Evolutionary conservation across 2,113 vertebrate genomes (phyloP).

Genomic region (Suncus etruscus): DNA sequence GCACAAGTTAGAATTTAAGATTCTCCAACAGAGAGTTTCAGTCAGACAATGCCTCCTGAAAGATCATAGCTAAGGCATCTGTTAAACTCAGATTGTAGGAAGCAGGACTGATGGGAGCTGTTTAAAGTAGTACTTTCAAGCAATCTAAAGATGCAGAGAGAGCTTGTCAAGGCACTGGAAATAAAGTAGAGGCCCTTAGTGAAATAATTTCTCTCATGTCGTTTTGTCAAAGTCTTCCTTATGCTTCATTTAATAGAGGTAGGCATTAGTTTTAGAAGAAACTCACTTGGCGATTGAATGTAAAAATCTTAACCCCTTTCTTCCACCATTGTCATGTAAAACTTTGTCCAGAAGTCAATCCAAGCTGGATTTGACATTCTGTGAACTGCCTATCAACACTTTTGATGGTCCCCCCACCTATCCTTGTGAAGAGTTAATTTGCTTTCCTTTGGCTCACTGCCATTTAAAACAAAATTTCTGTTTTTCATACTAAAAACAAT

Average conservation of each 20-base stretch:
- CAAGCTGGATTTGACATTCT: background rate
- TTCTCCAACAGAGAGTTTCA: background rate
- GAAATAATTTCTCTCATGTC: conserved; percentile 12
- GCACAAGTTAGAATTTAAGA: background rate
- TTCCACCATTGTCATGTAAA: background rate
- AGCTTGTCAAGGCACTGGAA: background rate
- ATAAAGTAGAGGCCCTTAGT: background rate
- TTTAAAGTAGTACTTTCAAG: background rate
- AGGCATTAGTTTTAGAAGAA: conserved; percentile 16
- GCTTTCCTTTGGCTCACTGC: conserved; percentile 55
- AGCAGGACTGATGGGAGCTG: conserved; percentile 29
- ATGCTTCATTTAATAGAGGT: conserved; percentile 8
- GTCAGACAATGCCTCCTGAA: background rate
- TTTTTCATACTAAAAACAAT: conserved; percentile 37
- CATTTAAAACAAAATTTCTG: conserved; percentile 36
- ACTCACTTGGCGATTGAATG: conserved; percentile 33
- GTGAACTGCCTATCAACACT: conserved; percentile 54
- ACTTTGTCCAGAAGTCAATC: background rate
- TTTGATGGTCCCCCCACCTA: background rate
- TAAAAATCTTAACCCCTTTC: background rate
- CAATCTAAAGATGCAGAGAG: background rate
- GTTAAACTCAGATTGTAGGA: conserved; percentile 21
- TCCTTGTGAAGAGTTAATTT: background rate
- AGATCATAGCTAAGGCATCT: background rate
- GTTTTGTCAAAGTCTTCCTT: conserved; percentile 29